Conservation (phyloP, 2,888 invertebrate genomes). For the Lithophane ornitopus region DNA sequence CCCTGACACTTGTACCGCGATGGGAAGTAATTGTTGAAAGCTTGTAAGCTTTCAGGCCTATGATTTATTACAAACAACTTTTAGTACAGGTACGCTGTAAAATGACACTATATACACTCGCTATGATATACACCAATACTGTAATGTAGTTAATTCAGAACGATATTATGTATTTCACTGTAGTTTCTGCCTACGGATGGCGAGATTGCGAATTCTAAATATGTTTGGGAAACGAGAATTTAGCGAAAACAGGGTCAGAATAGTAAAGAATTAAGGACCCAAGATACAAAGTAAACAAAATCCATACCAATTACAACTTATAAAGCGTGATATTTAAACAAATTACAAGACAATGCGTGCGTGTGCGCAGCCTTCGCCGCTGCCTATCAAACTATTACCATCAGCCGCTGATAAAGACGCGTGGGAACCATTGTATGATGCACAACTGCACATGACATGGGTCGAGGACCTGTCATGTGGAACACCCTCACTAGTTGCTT, state of each 20-base stretch:
- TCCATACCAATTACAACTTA: neutral
- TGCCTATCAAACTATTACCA: slow-evolving; percentile 49
- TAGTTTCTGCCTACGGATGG: neutral
- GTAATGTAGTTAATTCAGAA: neutral
- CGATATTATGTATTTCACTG: neutral
- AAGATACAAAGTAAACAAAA: slow-evolving; percentile 16
- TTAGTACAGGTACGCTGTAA: neutral
- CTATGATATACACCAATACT: too few species aligned
- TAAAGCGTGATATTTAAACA: slow-evolving; percentile 29
- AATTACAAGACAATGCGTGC: slow-evolving; percentile 38
- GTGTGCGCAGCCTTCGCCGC: slow-evolving; percentile 41
- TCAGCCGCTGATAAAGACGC: slow-evolving; percentile 36
- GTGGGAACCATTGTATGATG: slow-evolving; percentile 56
- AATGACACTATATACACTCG: too few species aligned
- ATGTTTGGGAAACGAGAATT: too few species aligned
- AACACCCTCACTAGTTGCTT: slow-evolving; percentile 21
- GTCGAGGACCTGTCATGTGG: slow-evolving; percentile 32
- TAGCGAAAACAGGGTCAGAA: too few species aligned
- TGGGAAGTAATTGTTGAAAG: slow-evolving; percentile 5
- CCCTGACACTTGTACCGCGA: neutral
- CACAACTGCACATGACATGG: slow-evolving; percentile 21
- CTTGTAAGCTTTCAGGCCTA: slow-evolving; percentile 16
- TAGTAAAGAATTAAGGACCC: neutral
- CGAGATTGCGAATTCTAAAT: too few species aligned
- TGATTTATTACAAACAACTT: slow-evolving; percentile 6